Evolutionary conservation across 2,113 vertebrate species (phyloP), one percentile per base, ranked within the genome.

Genomic region (Tachycineta bicolor): DNA sequence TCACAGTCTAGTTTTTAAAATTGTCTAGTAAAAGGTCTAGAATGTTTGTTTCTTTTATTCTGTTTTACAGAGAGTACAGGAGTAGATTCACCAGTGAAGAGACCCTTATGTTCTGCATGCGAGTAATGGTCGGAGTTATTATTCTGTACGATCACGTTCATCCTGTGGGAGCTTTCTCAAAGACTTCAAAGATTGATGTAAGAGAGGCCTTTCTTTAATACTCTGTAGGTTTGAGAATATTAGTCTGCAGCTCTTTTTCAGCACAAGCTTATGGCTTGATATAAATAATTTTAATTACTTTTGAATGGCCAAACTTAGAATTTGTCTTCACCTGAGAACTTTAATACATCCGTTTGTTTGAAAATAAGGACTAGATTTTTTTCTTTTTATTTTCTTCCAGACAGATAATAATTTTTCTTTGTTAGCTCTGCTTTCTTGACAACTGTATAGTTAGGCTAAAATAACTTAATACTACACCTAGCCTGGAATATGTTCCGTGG

Each of bases 101-200:
- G 94, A 99, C 99, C 0, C 98, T 99, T 59, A 97, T 99, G 97
- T 99, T 99, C 96, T 99, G 99, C 97, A 99, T 99, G 99, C 97
- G 99, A 96, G 99, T 99, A 56, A 99, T 99, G 99, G 99, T 99
- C 47, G 99, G 99, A 2, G 99, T 99, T 93, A 99, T 99, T 94
- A 99, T 99, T 95, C 99, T 99, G 20, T 99, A 99, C 0, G 99
- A 99, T 97, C 99, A 99, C 0, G 99, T 99, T 44, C 99, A 99
- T 96, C 99, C 99, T 15, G 99, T 99, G 83, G 99, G 99, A 76
- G 99, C 99, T 95, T 99, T 99, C 98, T 99, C 98, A 98, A 99
- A 99, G 98, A 98, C 99, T 31, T 99, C 99, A 53, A 99, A 99
- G 98, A 99, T 99, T 49, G 99, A 99, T 60, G 99, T 99, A 98